Evolutionary conservation across 2,113 vertebrate species (phyloP).

Genomic region (Elephas maximus): DNA sequence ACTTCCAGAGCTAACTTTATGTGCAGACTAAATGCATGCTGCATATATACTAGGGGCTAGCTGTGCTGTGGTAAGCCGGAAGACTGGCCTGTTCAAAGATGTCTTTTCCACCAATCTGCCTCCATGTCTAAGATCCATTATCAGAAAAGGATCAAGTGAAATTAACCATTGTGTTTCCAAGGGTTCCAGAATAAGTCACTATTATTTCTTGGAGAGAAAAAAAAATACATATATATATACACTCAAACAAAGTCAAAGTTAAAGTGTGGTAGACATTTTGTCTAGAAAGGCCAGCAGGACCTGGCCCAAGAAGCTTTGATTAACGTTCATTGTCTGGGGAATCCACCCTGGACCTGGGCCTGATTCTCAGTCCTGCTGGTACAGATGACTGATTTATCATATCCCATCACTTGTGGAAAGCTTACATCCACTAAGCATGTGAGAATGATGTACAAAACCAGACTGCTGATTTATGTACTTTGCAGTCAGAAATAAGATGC

Average conservation of each 20-base stretch:
- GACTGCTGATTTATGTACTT: not conserved
- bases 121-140: not conserved
- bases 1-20: not conserved
- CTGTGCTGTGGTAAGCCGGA: not conserved
- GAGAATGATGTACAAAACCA: not conserved
- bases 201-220: not conserved
- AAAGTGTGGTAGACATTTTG: not conserved
- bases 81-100: not conserved
- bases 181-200: not conserved
- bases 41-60: not conserved
- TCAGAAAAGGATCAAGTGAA: not conserved
- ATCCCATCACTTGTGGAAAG: not conserved
- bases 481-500: not conserved
- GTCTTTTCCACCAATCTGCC: not conserved
- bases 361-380: not conserved
- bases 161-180: not conserved
- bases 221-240: too few relatives aligned
- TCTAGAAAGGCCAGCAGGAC: not conserved
- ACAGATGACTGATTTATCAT: not conserved
- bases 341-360: fast-evolving
- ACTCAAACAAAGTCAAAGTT: not conserved
- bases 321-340: not conserved
- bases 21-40: not conserved
- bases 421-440: not conserved
- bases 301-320: not conserved